These are phyloP conservation scores for Heterodera carotae DNA, from an alignment of 1,140 invertebrate species.

Conservation along the genomic window DNA sequence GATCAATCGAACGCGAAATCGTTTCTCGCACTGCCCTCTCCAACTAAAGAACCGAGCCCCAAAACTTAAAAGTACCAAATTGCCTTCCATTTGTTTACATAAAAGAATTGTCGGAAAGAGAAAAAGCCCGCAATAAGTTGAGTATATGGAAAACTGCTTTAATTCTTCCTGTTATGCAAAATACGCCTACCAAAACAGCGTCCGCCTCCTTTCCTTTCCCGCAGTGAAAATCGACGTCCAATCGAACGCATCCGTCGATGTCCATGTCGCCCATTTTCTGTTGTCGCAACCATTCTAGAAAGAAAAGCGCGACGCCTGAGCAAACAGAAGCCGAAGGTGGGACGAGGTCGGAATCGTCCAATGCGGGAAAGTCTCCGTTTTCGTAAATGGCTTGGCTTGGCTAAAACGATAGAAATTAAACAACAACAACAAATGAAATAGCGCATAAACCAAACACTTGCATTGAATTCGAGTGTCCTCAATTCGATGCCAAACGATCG, in stretches of 20 bases:
- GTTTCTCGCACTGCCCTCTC: background rate
- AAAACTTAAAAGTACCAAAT: too few species aligned
- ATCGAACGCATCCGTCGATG: background rate
- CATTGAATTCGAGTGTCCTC: background rate
- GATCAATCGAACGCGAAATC: background rate
- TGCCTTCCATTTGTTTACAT: too few species aligned
- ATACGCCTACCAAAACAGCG: background rate
- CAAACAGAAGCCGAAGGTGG: background rate
- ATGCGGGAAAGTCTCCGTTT: background rate
- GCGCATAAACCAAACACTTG: background rate
- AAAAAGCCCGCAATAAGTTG: too few species aligned
- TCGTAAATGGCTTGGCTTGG: background rate
- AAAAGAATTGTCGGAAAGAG: too few species aligned
- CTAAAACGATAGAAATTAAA: background rate
- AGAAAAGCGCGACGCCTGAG: background rate
- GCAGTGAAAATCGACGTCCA: background rate
- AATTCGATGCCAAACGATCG: background rate
- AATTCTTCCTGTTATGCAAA: too few species aligned
- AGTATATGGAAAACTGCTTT: too few species aligned
- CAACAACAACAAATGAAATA: background rate
- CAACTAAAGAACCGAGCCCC: background rate
- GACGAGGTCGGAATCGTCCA: background rate
- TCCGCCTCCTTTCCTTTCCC: background rate
- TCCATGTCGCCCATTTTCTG: background rate
- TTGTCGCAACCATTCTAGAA: background rate